These are phyloP conservation scores for Poeciliopsis paucimaculata DNA, from an alignment of 2,797 vertebrate genomes.

Conservation along the genomic window DNA sequence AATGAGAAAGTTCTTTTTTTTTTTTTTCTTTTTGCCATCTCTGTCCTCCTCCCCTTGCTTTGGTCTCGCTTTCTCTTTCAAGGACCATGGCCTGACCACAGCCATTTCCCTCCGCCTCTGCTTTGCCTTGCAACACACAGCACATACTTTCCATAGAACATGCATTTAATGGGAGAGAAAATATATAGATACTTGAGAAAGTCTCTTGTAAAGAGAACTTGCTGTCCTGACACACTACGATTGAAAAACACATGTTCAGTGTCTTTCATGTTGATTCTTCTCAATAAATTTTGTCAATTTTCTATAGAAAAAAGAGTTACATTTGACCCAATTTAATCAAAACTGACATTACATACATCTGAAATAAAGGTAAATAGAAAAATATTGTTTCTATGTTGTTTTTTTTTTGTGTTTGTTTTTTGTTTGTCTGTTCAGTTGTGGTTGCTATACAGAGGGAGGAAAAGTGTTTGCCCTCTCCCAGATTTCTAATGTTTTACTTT, in stretches of 20 bases:
- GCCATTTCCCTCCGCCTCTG: slow-evolving; percentile 73
- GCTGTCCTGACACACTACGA: slow-evolving; percentile 36
- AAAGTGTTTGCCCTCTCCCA: neutral
- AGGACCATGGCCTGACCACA: slow-evolving; percentile 79
- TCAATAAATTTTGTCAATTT: slow-evolving; percentile 22
- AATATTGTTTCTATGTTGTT: neutral
- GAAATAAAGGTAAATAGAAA: neutral
- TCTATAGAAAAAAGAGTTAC: neutral
- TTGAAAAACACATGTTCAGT: slow-evolving; percentile 60
- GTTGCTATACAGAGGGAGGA: neutral
- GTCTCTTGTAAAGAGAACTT: slow-evolving; percentile 64
- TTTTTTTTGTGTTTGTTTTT: neutral
- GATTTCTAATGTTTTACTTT: neutral
- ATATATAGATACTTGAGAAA: slow-evolving; percentile 74
- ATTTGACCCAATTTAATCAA: neutral
- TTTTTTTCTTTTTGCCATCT: slow-evolving; percentile 19
- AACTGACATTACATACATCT: neutral
- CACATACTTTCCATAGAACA: slow-evolving; percentile 80
- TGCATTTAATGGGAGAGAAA: slow-evolving; percentile 69
- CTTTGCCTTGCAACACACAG: slow-evolving; percentile 72
- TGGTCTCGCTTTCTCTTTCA: slow-evolving; percentile 64
- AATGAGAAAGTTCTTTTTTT: slow-evolving; percentile 46
- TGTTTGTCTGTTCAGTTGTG: neutral
- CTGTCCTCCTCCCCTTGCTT: slow-evolving; percentile 39
- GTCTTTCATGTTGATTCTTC: slow-evolving; percentile 36